Evolutionary conservation across 2,113 vertebrate genomes (phyloP).

Genomic region (Nicator chloris): DNA sequence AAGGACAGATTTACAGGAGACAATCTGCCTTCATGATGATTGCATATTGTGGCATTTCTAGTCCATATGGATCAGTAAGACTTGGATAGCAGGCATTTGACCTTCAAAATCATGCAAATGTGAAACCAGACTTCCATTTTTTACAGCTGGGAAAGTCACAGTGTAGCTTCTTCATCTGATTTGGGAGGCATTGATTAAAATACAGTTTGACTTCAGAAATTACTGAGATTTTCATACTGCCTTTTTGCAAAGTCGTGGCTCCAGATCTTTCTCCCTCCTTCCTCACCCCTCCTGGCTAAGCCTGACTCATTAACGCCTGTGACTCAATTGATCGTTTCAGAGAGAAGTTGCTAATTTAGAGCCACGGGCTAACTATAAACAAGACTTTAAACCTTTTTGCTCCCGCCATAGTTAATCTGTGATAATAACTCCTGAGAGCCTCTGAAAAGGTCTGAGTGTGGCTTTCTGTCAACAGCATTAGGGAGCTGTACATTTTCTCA

Average conservation of each 20-base stretch:
- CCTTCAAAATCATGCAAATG: conserved; percentile 85
- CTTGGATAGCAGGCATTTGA: conserved; percentile 83
- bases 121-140: conserved; percentile 75
- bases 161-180: conserved; percentile 64
- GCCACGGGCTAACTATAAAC: conserved; percentile 69
- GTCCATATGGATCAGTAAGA: conserved; percentile 85
- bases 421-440: conserved; percentile 71
- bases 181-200: conserved; percentile 76
- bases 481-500: conserved; percentile 67
- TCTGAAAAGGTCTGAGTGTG: conserved; percentile 77
- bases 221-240: conserved; percentile 38
- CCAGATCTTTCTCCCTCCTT: conserved; percentile 3
- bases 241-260: conserved; percentile 5
- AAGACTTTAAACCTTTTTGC: conserved; percentile 74
- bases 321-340: conserved; percentile 74
- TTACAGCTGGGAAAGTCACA: conserved; percentile 76
- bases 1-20: conserved; percentile 83
- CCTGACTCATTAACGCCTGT: conserved; percentile 73
- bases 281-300: conserved; percentile 67
- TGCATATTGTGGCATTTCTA: conserved; percentile 88
- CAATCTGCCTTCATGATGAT: conserved; percentile 83
- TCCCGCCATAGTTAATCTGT: conserved; percentile 70
- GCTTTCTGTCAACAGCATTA: conserved; percentile 72
- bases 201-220: conserved; percentile 67
- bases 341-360: conserved; percentile 72